These are phyloP conservation scores for Sebastiscus albofasciatus DNA, from an alignment of 2,797 vertebrate species.

Conservation along the genomic window DNA sequence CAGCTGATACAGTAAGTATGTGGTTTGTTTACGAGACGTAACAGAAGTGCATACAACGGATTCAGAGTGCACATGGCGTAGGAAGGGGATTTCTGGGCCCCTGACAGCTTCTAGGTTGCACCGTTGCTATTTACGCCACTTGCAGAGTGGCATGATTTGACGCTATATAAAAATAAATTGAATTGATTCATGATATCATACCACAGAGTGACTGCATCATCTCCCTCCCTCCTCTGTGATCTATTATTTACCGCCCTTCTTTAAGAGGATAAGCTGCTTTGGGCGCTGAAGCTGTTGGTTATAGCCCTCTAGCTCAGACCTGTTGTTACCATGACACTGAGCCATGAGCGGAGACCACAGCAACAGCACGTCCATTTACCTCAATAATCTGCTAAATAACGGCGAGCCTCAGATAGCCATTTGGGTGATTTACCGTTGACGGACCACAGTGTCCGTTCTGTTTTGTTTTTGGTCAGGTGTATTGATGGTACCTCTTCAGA, in stretches of 20 bases:
- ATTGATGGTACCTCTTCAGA: background rate
- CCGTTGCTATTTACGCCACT: no score
- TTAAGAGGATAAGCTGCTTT: conserved; percentile 21
- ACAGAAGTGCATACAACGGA: no score
- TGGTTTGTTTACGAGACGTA: no score
- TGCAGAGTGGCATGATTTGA: no score
- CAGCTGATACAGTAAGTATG: no score
- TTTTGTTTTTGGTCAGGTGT: background rate
- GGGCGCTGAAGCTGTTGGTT: conserved; percentile 12
- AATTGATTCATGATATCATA: background rate
- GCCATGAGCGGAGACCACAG: conserved; percentile 27
- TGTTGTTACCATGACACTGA: conserved; percentile 67
- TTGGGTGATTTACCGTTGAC: background rate
- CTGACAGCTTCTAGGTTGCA: no score
- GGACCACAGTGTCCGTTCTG: background rate
- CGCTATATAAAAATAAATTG: no score
- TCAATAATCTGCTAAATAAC: conserved; percentile 28
- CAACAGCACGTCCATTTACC: conserved; percentile 36
- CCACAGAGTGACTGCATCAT: background rate
- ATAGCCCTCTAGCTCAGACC: conserved; percentile 18
- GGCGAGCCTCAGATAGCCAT: background rate
- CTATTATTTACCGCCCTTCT: background rate
- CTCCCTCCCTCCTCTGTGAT: background rate
- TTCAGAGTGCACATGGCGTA: no score
- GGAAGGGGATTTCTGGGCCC: no score